Base-by-base conservation (phyloP, 2,888 invertebrate species). In the Cybosia mesomella region DNA sequence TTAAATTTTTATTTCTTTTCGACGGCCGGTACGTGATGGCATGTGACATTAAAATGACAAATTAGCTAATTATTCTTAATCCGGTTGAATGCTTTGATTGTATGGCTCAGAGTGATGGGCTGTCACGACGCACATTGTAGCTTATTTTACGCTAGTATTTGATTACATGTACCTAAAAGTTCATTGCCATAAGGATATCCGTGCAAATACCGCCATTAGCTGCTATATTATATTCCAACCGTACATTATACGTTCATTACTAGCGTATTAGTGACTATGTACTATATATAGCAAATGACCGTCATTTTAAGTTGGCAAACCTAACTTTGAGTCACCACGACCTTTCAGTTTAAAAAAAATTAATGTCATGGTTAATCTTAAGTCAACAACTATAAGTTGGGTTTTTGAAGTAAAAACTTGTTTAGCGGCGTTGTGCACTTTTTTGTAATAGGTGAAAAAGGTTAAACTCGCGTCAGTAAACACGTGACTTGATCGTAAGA, bases 11-110 rank as follows among this genome's bases (percentile, higher is more conserved):
- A 89, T 92, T 88, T 83, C 86, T 89, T 89, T 84, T 84, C 82
- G 81, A 83, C 81, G 84, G 81, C 36, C 67, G 79, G 86, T 87
- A 93, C 94, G 95, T 94, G 95, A 92, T 91, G 95, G 94, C 93
- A 94, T 94, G 94, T 93, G 93, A 94, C 94, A 93, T 94, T 93
- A 93, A 94, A 94, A 94, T 94, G 94, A 95, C 91, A 93, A 94
- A 95, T 95, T 90, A 90, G 90, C 91, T 94, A 94, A 95, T 95
- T 95, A 94, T 93, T 94, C 93, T 93, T 92, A 89, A 93, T 93
- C 93, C 91, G 89, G 73, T 80, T 90, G 91, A 92, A 91, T 88
- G 89, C 88, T 90, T 91, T 91, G 92, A 92, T 91, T 87, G 88
- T 86, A 77, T 74, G 83, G 74, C 66, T 68, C 77, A 79, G 87